These are phyloP conservation scores for Reinhardtius hippoglossoides DNA, from an alignment of 2,113 vertebrate species.

Conservation along the genomic window DNA sequence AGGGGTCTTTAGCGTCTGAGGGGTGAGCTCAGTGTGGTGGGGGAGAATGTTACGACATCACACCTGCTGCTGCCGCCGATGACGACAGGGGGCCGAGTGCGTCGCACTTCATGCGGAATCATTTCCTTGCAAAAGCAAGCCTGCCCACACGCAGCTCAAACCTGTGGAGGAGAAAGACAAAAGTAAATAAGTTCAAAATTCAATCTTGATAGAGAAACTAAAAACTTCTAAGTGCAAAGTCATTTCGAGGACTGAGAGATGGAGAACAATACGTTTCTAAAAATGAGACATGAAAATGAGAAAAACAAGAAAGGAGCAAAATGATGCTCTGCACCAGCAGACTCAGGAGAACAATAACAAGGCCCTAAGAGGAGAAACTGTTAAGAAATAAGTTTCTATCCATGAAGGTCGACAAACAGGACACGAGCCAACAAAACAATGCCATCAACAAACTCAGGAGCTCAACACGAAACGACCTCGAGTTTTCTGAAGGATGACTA, in stretches of 20 bases:
- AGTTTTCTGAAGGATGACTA: not conserved
- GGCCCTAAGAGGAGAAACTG: not conserved
- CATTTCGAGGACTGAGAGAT: not conserved
- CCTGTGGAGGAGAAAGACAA: constrained; percentile 44
- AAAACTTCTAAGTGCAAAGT: not conserved
- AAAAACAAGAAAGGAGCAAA: not conserved
- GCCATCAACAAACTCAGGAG: constrained; percentile 4
- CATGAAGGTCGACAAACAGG: constrained; percentile 13
- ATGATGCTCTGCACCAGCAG: not conserved
- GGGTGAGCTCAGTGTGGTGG: constrained; percentile 55
- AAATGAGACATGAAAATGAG: not conserved
- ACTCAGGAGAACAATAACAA: not conserved
- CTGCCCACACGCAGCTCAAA: constrained; percentile 82
- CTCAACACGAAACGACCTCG: not conserved
- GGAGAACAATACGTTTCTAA: not conserved
- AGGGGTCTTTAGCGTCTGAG: constrained; percentile 63
- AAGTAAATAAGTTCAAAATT: constrained; percentile 5
- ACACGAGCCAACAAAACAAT: not conserved
- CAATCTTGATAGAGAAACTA: not conserved
- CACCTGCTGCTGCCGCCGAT: constrained; percentile 88
- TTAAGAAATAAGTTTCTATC: not conserved
- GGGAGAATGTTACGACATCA: constrained; percentile 85
- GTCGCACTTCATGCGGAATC: constrained; percentile 97
- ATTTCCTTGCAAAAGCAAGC: constrained; percentile 90
- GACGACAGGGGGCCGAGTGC: constrained; percentile 86